A percentile compares a stretch with the other conserved stretches of the same genome.
Evolutionary conservation across 2,797 vertebrate genomes (phyloP).

Genomic region (Intellagama lesueurii): DNA sequence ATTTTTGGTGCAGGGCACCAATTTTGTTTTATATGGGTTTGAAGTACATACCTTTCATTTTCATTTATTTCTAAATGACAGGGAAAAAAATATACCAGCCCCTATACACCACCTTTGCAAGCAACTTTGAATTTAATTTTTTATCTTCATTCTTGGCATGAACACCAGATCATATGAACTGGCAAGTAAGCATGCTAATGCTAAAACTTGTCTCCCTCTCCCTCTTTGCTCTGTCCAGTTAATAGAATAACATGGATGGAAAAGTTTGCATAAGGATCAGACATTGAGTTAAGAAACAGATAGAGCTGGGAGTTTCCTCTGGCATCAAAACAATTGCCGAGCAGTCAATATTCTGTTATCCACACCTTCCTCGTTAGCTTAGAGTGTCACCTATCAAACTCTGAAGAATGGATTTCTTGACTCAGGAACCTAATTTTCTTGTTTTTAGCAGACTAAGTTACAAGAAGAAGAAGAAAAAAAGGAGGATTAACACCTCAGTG

Average conservation of each 20-base stretch:
- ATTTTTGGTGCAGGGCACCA: constrained; percentile 58
- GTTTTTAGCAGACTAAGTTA: too few relatives aligned
- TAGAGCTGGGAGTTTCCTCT: constrained; percentile 41
- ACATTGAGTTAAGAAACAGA: constrained; percentile 60
- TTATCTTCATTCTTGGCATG: constrained; percentile 67
- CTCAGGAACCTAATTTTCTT: neutral
- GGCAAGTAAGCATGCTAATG: constrained; percentile 75
- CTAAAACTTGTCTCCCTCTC: constrained; percentile 70
- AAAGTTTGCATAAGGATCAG: constrained; percentile 73
- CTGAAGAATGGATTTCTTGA: constrained; percentile 12
- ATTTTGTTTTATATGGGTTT: constrained; percentile 50
- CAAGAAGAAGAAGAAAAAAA: too few relatives aligned
- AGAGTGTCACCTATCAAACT: constrained; percentile 11
- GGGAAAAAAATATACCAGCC: constrained; percentile 21
- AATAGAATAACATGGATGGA: constrained; percentile 83
- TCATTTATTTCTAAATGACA: constrained; percentile 42
- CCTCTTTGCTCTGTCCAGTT: constrained; percentile 74
- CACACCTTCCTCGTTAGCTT: constrained; percentile 37
- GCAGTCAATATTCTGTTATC: constrained; percentile 23
- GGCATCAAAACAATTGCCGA: constrained; percentile 50
- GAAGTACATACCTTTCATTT: constrained; percentile 26
- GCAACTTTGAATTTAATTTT: constrained; percentile 59
- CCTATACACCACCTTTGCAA: constrained; percentile 66
- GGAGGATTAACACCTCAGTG: neutral
- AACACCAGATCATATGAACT: constrained; percentile 78